Evolutionary conservation across 1,140 invertebrate genomes (phyloP).

Genomic region (Rhagoletis zephyria): DNA sequence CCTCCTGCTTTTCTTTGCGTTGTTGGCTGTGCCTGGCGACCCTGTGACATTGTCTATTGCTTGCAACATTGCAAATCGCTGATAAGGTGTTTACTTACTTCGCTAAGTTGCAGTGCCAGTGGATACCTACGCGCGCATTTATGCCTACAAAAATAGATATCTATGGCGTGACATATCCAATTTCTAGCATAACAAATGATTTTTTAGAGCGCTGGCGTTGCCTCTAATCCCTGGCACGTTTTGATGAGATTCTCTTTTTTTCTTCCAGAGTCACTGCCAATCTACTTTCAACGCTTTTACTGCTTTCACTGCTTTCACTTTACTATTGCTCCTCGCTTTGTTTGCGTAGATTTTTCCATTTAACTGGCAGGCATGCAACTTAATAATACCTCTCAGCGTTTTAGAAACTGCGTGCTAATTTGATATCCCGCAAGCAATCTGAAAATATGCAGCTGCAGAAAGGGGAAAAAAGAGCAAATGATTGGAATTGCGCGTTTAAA

Average conservation of each 20-base stretch:
- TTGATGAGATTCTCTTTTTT: conserved; percentile 16
- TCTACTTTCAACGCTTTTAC: background rate
- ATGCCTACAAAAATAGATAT: conserved; percentile 23
- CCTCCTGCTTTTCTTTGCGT: too few species aligned
- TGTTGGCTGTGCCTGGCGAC: background rate
- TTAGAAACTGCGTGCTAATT: conserved; percentile 17
- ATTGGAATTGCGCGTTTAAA: background rate
- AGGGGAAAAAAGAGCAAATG: background rate
- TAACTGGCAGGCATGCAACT: background rate
- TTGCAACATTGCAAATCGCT: conserved; percentile 14
- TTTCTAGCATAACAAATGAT: conserved; percentile 10
- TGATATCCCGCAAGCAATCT: background rate
- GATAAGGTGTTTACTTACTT: background rate
- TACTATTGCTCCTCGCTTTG: background rate
- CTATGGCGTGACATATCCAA: conserved; percentile 26
- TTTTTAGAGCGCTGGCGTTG: background rate
- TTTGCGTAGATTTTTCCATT: background rate
- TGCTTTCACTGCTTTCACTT: background rate
- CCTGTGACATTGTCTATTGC: background rate
- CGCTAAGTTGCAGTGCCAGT: background rate
- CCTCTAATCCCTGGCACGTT: conserved; percentile 36
- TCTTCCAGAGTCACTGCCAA: background rate
- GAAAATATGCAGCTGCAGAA: background rate
- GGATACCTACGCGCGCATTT: background rate
- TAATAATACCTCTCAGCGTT: background rate